Evolutionary conservation across 2,888 invertebrate species (phyloP).

Genomic region (Troglohyphantes excavatus): DNA sequence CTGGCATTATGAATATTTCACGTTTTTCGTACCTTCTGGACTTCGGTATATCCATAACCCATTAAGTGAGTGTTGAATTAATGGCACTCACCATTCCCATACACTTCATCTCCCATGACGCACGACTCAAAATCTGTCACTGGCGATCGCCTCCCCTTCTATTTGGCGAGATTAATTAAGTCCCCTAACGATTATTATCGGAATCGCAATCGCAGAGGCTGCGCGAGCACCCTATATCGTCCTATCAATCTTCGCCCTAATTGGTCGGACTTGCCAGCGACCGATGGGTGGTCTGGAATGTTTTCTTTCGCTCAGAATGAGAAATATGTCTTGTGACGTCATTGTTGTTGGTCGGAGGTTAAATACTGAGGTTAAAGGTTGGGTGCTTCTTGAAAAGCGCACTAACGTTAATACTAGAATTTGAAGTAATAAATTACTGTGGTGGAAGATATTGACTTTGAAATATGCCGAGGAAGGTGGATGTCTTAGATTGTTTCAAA

Average conservation of each 20-base stretch:
- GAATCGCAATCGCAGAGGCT: conserved; percentile 59
- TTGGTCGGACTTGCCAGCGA: conserved; percentile 30
- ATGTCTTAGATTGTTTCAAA: too few relatives aligned
- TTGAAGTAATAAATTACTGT: too few relatives aligned
- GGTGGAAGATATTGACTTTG: too few relatives aligned
- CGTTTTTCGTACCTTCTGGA: background rate
- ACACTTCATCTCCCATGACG: conserved; percentile 19
- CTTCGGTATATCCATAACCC: conserved; percentile 28
- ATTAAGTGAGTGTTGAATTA: conserved; percentile 29
- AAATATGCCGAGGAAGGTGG: too few relatives aligned
- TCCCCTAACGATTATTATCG: conserved; percentile 60
- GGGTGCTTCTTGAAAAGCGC: background rate
- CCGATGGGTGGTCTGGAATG: conserved; percentile 59
- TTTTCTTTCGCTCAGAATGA: background rate
- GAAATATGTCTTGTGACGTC: background rate
- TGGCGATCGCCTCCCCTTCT: conserved; percentile 38
- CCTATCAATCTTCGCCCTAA: conserved; percentile 70
- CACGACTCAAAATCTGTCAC: conserved; percentile 58
- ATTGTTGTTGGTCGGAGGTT: background rate
- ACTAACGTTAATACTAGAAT: too few relatives aligned
- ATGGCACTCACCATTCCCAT: conserved; percentile 26
- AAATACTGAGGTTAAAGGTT: background rate
- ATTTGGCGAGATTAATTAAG: conserved; percentile 70
- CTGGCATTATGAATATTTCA: too few relatives aligned
- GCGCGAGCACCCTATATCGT: conserved; percentile 48